A percentile compares a stretch with the other conserved stretches of the same genome.
These are phyloP conservation scores for Rhopilema esculentum DNA, from an alignment of 30 jellyfish, hydroid and myxozoan genomes.

Conservation along the genomic window DNA sequence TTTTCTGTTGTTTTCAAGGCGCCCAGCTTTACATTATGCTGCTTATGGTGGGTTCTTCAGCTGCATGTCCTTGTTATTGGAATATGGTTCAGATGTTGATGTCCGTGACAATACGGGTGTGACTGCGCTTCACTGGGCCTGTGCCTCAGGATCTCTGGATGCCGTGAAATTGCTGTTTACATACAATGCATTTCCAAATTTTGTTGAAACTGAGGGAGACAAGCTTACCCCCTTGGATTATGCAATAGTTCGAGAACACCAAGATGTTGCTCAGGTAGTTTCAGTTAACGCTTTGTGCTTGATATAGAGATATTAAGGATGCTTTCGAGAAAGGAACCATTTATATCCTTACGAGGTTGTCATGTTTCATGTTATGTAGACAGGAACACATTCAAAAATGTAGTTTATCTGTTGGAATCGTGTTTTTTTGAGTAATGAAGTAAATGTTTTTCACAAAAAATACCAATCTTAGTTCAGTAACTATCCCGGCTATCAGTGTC, in stretches of 20 bases:
- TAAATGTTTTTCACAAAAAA: too few species aligned
- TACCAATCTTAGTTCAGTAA: too few species aligned
- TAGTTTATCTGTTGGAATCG: too few species aligned
- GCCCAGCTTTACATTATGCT: constrained; percentile 97
- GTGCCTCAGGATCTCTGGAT: constrained; percentile 95
- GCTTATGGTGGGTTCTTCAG: constrained; percentile 97
- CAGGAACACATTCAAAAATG: too few species aligned
- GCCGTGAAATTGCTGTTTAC: constrained; percentile 91
- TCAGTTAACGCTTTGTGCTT: too few species aligned
- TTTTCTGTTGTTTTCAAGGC: too few species aligned
- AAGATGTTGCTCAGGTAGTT: constrained; percentile 91
- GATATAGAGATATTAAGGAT: too few species aligned
- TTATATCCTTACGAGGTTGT: too few species aligned
- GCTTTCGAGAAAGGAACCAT: too few species aligned
- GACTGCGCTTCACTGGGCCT: constrained; percentile 98
- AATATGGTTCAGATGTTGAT: constrained; percentile 90
- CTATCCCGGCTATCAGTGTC: too few species aligned
- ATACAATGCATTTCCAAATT: constrained; percentile 81
- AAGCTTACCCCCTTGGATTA: constrained; percentile 92
- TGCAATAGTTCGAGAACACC: constrained; percentile 89
- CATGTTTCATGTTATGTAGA: too few species aligned
- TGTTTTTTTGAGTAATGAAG: too few species aligned
- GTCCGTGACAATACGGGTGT: constrained; percentile 87
- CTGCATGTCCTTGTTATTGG: constrained; percentile 92
- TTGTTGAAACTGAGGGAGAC: constrained; percentile 84